These are phyloP conservation scores for Mixornis gularis DNA, from an alignment of 2,113 vertebrate genomes.

Conservation along the genomic window DNA sequence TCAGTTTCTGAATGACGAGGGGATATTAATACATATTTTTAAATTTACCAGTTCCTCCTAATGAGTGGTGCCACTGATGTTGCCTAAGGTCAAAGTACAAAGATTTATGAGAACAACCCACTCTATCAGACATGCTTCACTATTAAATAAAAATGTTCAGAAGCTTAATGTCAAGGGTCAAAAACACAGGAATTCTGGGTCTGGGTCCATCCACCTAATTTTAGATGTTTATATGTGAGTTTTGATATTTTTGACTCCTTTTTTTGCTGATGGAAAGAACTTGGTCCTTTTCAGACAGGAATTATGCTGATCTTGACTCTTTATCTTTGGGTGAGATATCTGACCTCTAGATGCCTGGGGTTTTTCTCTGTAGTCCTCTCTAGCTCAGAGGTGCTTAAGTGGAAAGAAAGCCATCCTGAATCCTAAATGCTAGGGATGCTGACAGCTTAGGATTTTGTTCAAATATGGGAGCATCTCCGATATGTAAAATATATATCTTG, in stretches of 20 bases:
- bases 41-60: not conserved
- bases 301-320: not conserved
- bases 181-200: not conserved
- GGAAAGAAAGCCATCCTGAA: not conserved
- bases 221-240: not conserved
- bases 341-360: not conserved
- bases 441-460: not conserved
- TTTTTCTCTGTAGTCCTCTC: not conserved
- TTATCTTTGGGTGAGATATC: not conserved
- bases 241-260: not conserved
- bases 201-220: not conserved
- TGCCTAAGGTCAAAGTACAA: not conserved
- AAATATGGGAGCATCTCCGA: not conserved
- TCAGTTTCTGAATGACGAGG: not conserved
- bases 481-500: not conserved
- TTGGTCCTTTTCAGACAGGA: not conserved
- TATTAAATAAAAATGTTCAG: not conserved
- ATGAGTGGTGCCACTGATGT: not conserved
- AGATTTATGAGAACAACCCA: not conserved
- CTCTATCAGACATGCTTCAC: not conserved
- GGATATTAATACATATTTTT: not conserved
- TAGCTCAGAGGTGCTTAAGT: not conserved
- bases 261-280: fast-evolving
- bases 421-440: not conserved
- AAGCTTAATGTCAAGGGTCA: not conserved